Percentiles rank a stretch among this genome's conserved stretches.
phyloP scores from a whole-genome alignment of 2,113 vertebrate species.

The Phasianus colchicus region DNA sequence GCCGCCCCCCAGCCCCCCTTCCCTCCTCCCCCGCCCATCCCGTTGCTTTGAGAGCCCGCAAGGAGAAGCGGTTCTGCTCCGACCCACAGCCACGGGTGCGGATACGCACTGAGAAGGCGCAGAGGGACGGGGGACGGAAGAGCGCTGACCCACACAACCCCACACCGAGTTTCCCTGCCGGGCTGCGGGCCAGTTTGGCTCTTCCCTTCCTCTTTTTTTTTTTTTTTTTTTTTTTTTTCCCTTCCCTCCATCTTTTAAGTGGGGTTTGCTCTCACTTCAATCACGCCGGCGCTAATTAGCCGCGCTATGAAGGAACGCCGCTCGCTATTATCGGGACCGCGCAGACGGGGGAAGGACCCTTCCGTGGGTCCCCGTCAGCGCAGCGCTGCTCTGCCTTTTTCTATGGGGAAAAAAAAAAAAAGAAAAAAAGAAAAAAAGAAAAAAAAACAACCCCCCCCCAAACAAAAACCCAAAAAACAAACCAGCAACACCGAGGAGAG shows the following conservation, averaged over 20 bases:
- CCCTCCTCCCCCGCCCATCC: too few relatives aligned
- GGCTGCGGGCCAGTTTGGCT: background rate
- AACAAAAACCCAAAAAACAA: too few relatives aligned
- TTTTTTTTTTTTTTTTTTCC: background rate
- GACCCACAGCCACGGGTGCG: background rate
- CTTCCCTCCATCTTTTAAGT: conserved; percentile 45
- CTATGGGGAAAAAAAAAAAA: conserved; percentile 60
- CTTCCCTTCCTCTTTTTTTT: background rate
- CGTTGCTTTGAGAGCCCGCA: background rate
- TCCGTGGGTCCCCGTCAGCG: conserved; percentile 65
- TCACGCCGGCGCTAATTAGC: conserved; percentile 35
- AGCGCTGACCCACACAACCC: background rate
- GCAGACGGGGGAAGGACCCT: conserved; percentile 44
- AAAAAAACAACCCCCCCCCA: too few relatives aligned
- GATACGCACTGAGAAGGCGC: background rate
- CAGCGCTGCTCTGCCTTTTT: conserved; percentile 62
- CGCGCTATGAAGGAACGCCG: conserved; percentile 58
- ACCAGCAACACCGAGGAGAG: conserved; percentile 73
- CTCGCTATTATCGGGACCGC: conserved; percentile 58
- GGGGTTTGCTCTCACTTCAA: conserved; percentile 64
- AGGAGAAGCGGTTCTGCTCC: background rate
- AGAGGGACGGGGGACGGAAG: background rate
- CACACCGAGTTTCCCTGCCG: background rate
- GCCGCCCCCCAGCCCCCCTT: too few relatives aligned
- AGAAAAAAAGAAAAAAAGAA: too few relatives aligned